These are phyloP conservation scores for Oscheius sp. DNA, from an alignment of 2,888 invertebrate genomes.

Conservation along the genomic window DNA sequence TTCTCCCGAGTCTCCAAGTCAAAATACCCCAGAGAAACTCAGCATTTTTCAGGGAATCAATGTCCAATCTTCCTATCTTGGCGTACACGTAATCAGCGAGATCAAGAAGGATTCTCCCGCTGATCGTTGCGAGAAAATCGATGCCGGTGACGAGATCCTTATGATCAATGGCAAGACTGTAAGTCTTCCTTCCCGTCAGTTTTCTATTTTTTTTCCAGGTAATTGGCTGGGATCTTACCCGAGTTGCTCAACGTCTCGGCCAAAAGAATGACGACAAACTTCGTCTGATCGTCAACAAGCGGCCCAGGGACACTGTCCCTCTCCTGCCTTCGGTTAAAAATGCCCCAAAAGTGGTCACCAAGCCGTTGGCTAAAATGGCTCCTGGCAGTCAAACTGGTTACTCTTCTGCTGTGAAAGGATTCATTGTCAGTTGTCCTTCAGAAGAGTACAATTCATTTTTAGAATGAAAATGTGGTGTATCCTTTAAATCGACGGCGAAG, in stretches of 20 bases:
- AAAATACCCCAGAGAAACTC: constrained; percentile 18
- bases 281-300: constrained; percentile 85
- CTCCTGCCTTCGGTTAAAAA: constrained; percentile 41
- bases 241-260: constrained; percentile 56
- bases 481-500: constrained; percentile 38
- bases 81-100: constrained; percentile 84
- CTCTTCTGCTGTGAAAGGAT: not conserved
- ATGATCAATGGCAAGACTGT: constrained; percentile 82
- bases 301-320: constrained; percentile 47
- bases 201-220: constrained; percentile 38
- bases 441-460: not conserved
- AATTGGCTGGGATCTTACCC: constrained; percentile 61
- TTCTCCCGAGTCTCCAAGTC: no score
- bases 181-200: not conserved
- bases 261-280: constrained; percentile 76
- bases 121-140: constrained; percentile 89
- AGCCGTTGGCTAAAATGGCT: constrained; percentile 43
- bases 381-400: constrained; percentile 51
- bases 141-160: constrained; percentile 94
- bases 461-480: constrained; percentile 27
- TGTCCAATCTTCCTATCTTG: constrained; percentile 86
- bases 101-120: constrained; percentile 90
- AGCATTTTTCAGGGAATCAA: constrained; percentile 82
- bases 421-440: not conserved
- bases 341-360: constrained; percentile 39